A percentile compares a stretch with the other conserved stretches of the same genome.
These are phyloP conservation scores for Collichthys lucidus DNA, from an alignment of 2,113 vertebrate species.

Conservation along the genomic window DNA sequence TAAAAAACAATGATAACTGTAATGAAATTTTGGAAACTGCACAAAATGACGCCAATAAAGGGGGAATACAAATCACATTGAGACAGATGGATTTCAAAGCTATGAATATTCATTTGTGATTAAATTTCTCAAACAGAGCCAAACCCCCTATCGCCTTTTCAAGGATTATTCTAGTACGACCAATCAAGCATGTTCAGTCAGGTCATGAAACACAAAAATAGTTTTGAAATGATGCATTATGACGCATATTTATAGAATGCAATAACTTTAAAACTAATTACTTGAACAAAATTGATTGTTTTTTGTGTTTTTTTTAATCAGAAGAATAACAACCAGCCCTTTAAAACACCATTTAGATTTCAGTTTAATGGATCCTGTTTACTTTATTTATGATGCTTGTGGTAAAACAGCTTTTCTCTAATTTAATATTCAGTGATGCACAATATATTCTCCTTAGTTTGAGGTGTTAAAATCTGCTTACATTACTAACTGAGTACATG, in stretches of 20 bases:
- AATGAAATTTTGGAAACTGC: background rate
- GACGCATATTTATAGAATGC: background rate
- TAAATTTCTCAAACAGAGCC: background rate
- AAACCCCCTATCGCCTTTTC: background rate
- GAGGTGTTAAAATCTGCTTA: conserved; percentile 66
- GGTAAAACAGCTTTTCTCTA: conserved; percentile 13
- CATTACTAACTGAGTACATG: conserved; percentile 47
- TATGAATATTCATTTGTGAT: background rate
- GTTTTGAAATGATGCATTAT: background rate
- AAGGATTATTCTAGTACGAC: background rate
- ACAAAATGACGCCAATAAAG: background rate
- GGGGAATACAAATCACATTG: background rate
- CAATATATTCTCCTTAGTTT: conserved; percentile 1
- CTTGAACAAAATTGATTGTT: background rate
- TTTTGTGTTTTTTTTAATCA: no score
- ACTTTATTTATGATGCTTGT: background rate
- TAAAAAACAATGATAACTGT: background rate
- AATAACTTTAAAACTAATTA: background rate
- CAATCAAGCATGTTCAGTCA: background rate
- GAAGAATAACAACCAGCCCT: background rate
- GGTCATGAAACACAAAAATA: background rate
- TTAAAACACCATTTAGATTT: background rate
- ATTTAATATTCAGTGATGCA: background rate
- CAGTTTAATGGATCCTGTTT: background rate
- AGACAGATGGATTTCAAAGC: background rate